These are phyloP conservation scores for Lamprologus tigripictilis DNA, from an alignment of 2,113 vertebrate genomes.

Conservation along the genomic window DNA sequence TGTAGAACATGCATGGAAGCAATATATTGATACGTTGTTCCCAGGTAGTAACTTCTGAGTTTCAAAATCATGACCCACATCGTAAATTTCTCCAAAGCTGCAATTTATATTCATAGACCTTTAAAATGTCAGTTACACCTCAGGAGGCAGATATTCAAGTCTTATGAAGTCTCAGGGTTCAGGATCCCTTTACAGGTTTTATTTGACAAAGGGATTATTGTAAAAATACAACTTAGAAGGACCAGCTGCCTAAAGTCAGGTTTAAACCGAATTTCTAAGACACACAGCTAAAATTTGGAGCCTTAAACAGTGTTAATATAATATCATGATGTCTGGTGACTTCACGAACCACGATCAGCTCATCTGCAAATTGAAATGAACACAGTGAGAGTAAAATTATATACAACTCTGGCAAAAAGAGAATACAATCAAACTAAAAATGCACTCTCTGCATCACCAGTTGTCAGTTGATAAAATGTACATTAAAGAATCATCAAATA, in stretches of 20 bases:
- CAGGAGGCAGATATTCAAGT: constrained; percentile 11
- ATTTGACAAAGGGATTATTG: not conserved
- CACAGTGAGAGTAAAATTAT: not conserved
- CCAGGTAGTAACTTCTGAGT: not conserved
- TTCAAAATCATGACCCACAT: constrained; percentile 15
- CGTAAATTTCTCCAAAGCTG: constrained; percentile 11
- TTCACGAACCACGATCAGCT: not conserved
- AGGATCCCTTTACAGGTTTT: not conserved
- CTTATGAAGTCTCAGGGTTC: constrained; percentile 5
- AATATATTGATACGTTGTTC: not conserved
- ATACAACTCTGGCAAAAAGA: not conserved
- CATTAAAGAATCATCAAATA: not conserved
- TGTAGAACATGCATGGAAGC: not conserved
- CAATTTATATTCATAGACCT: constrained; percentile 51
- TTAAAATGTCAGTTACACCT: constrained; percentile 22
- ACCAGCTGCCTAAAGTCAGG: not conserved
- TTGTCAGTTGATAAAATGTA: not conserved
- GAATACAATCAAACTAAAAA: not conserved
- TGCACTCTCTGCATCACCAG: not conserved
- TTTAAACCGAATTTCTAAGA: not conserved
- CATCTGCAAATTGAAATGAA: not conserved
- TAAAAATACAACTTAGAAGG: not conserved
- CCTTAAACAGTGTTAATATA: not conserved
- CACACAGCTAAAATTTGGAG: not conserved
- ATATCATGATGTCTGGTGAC: not conserved